Conservation (phyloP, 2,113 vertebrate species). For the Todiramphus saurophagus region DNA sequence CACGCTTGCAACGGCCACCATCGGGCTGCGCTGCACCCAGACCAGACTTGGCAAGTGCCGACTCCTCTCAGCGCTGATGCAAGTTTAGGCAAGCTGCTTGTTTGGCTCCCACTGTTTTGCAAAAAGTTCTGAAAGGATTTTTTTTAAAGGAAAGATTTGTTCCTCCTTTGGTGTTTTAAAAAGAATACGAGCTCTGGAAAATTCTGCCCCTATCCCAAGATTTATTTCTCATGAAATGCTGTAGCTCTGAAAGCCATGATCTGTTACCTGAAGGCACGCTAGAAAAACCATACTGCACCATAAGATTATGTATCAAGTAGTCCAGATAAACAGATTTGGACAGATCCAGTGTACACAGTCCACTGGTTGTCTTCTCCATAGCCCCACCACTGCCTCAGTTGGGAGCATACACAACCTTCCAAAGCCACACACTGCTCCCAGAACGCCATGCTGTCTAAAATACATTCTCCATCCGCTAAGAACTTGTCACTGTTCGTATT, state of each 20-base stretch:
- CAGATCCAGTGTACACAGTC: rapidly evolving
- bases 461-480: neutral
- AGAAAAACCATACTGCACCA: neutral
- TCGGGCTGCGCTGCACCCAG: neutral
- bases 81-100: neutral
- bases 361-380: no score
- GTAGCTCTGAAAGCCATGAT: neutral
- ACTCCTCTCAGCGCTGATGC: neutral
- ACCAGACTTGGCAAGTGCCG: neutral
- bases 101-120: neutral
- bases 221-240: neutral
- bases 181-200: neutral
- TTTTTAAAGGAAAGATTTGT: neutral
- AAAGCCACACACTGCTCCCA: neutral
- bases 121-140: no score
- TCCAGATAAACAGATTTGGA: neutral
- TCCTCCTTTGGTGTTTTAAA: neutral
- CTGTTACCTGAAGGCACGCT: neutral
- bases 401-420: rapidly evolving
- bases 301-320: neutral
- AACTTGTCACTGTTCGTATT: neutral
- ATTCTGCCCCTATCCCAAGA: neutral
- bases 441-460: neutral
- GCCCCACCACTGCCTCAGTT: neutral
- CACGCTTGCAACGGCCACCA: neutral